phyloP scores from a whole-genome alignment of 2,113 vertebrate genomes.

The Phalacrocorax aristotelis region DNA sequence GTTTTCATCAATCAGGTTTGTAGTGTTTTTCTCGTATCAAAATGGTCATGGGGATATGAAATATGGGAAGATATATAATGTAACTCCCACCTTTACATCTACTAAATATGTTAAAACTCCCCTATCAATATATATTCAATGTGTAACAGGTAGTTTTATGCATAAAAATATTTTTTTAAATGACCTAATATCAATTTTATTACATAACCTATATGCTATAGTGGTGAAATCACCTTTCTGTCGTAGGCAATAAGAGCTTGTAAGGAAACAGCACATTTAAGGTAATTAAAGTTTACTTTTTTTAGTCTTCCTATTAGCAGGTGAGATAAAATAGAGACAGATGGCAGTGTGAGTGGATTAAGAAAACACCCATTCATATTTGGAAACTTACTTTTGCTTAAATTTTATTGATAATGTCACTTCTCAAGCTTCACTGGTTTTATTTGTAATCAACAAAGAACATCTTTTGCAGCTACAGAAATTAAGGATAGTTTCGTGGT shows the following conservation, averaged over 20 bases:
- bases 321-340: neutral
- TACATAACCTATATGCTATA: neutral
- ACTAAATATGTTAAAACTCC: neutral
- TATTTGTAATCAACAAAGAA: neutral
- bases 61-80: neutral
- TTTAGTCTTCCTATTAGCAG: neutral
- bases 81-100: neutral
- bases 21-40: neutral
- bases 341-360: neutral
- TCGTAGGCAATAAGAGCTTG: fast-evolving
- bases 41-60: neutral
- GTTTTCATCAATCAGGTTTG: neutral
- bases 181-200: neutral
- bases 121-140: too few species aligned
- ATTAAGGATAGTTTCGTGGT: neutral
- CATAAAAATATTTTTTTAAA: neutral
- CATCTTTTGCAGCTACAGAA: neutral
- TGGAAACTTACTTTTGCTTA: neutral
- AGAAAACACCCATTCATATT: neutral
- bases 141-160: neutral
- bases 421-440: neutral
- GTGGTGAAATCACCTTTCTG: neutral
- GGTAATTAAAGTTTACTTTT: neutral
- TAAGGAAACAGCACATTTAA: neutral
- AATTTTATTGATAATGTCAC: neutral